Evolutionary conservation across 1,140 invertebrate genomes (phyloP).

Genomic region (Zaprionus vittiger): DNA sequence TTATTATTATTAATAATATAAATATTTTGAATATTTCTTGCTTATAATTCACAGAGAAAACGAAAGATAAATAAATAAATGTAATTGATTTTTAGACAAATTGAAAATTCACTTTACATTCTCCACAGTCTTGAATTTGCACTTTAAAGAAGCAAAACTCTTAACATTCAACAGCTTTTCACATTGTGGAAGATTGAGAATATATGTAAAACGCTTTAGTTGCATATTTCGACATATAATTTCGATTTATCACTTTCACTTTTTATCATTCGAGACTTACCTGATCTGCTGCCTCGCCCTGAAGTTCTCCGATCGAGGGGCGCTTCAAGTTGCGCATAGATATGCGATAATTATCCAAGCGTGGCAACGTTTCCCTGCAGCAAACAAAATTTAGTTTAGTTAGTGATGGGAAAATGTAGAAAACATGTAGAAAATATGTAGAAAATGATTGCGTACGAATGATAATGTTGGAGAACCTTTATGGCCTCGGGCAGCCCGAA

Average conservation of each 20-base stretch:
- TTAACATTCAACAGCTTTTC: neutral
- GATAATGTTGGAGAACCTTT: constrained; percentile 61
- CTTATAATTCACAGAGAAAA: neutral
- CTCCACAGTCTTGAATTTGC: no score
- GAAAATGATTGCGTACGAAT: constrained; percentile 56
- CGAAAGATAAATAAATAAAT: neutral
- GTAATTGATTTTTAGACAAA: neutral
- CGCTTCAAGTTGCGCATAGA: constrained; percentile 89
- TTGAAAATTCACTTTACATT: neutral
- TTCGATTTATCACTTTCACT: constrained; percentile 2
- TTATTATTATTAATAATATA: neutral
- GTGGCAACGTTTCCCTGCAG: constrained; percentile 87
- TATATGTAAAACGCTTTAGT: neutral
- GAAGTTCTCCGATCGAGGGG: constrained; percentile 90
- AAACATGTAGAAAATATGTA: neutral
- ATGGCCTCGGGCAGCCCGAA: constrained; percentile 71
- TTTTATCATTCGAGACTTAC: constrained; percentile 51
- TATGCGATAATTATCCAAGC: constrained; percentile 95
- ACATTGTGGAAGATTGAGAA: neutral
- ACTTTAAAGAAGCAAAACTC: neutral
- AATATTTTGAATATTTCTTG: neutral
- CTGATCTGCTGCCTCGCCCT: constrained; percentile 85
- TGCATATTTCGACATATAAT: neutral
- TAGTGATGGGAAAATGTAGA: neutral
- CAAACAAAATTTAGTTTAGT: neutral